phyloP scores from a whole-genome alignment of 2,888 invertebrate species.

The Hoplodrina blanda region DNA sequence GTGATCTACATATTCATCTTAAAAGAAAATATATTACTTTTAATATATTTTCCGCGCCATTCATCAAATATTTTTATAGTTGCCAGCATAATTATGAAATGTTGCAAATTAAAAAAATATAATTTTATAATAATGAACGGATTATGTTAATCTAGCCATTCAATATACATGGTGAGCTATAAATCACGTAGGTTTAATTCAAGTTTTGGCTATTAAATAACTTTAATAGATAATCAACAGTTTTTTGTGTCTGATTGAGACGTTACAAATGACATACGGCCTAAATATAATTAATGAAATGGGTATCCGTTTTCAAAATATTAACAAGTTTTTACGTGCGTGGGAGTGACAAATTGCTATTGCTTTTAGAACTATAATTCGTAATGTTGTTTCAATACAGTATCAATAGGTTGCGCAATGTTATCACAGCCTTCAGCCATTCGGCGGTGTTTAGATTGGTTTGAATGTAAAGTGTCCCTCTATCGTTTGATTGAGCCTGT shows the following conservation, averaged over 20 bases:
- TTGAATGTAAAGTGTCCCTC: conserved; percentile 14
- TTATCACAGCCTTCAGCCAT: conserved; percentile 31
- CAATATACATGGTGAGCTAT: conserved; percentile 66
- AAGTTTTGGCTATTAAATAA: conserved; percentile 73
- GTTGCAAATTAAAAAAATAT: conserved; percentile 65
- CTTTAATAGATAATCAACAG: conserved; percentile 72
- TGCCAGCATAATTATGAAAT: conserved; percentile 46
- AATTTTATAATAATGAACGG: conserved; percentile 64
- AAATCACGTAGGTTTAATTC: conserved; percentile 75
- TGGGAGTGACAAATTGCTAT: conserved; percentile 68
- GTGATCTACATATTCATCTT: conserved; percentile 56
- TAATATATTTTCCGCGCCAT: conserved; percentile 53
- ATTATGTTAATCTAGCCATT: conserved; percentile 74
- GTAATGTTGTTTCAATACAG: conserved; percentile 55
- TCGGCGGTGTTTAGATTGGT: conserved; percentile 15
- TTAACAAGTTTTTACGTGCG: conserved; percentile 73
- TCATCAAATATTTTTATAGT: conserved; percentile 58
- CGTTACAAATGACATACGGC: conserved; percentile 69
- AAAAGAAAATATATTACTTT: conserved; percentile 29
- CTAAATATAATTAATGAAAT: conserved; percentile 71
- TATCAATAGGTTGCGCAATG: conserved; percentile 37
- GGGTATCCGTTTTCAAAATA: conserved; percentile 70
- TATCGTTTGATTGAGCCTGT: conserved; percentile 6
- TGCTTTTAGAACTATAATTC: conserved; percentile 40
- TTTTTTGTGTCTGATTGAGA: conserved; percentile 71